Percentiles rank a stretch among this genome's conserved stretches.
Evolutionary conservation across 2,797 vertebrate species (phyloP).

Genomic region (Microchirus variegatus): DNA sequence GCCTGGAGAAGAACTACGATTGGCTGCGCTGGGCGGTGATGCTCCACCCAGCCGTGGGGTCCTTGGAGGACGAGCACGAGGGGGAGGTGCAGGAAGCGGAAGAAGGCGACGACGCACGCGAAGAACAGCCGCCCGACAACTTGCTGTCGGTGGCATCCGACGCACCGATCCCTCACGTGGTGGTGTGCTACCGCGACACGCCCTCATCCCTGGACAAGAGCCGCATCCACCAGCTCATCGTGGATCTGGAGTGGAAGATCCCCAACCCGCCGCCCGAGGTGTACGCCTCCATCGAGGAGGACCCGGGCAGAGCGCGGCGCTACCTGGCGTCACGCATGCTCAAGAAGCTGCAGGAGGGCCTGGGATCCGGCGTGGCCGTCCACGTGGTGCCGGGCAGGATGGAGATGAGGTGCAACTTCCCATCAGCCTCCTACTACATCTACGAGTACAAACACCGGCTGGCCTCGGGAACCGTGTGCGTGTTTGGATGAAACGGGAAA

Average conservation of each 20-base stretch:
- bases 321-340: slow-evolving; percentile 80
- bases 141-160: slow-evolving; percentile 68
- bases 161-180: slow-evolving; percentile 64
- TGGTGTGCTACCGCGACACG: slow-evolving; percentile 74
- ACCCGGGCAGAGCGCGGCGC: slow-evolving; percentile 68
- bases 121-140: slow-evolving; percentile 29
- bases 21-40: slow-evolving; percentile 83
- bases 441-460: slow-evolving; percentile 83
- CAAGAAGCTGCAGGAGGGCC: slow-evolving; percentile 76
- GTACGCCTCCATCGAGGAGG: slow-evolving; percentile 78
- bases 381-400: slow-evolving; percentile 79
- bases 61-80: slow-evolving; percentile 36
- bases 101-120: background rate
- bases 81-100: slow-evolving; percentile 15
- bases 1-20: slow-evolving; percentile 79
- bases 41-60: slow-evolving; percentile 62
- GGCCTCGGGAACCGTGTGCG: slow-evolving; percentile 79
- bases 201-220: slow-evolving; percentile 76
- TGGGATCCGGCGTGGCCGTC: slow-evolving; percentile 68
- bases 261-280: slow-evolving; percentile 81
- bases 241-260: slow-evolving; percentile 83
- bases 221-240: slow-evolving; percentile 79
- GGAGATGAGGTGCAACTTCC: slow-evolving; percentile 81
- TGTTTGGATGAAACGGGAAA: slow-evolving; percentile 66
- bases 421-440: slow-evolving; percentile 72